A percentile compares a stretch with the other conserved stretches of the same genome.
phyloP scores from a whole-genome alignment of 2,888 invertebrate genomes.

The Liodrosophila aerea region DNA sequence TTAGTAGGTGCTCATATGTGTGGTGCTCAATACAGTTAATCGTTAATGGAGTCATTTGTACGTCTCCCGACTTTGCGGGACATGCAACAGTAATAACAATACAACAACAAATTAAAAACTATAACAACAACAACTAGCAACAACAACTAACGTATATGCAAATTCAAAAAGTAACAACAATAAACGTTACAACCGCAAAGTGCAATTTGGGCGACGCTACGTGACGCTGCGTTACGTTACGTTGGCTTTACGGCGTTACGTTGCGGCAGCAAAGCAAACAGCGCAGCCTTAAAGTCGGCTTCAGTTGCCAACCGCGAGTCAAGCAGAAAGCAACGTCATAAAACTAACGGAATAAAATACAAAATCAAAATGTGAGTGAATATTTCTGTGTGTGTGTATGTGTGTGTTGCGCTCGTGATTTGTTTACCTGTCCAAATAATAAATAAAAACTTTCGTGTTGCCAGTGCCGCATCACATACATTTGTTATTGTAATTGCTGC shows the following conservation, averaged over 20 bases:
- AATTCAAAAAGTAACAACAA: slow-evolving; percentile 21
- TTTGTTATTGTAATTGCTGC: slow-evolving; percentile 41
- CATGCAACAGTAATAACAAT: slow-evolving; percentile 50
- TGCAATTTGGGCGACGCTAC: slow-evolving; percentile 13
- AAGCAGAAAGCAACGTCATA: slow-evolving; percentile 39
- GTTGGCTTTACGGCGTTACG: slow-evolving; percentile 17
- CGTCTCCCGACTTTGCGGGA: slow-evolving; percentile 38
- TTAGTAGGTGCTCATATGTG: slow-evolving; percentile 26
- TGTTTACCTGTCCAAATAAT: slow-evolving; percentile 78
- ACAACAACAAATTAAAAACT: slow-evolving; percentile 27
- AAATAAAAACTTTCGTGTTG: slow-evolving; percentile 76
- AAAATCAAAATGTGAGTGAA: slow-evolving; percentile 55
- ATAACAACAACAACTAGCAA: slow-evolving; percentile 12
- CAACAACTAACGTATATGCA: slow-evolving; percentile 24
- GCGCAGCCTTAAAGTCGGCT: slow-evolving; percentile 73
- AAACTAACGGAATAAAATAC: slow-evolving; percentile 7
- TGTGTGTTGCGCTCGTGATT: slow-evolving; percentile 62
- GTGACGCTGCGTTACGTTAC: slow-evolving; percentile 21
- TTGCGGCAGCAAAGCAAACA: slow-evolving; percentile 28
- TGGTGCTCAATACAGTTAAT: slow-evolving; percentile 45
- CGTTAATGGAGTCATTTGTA: slow-evolving; percentile 47
- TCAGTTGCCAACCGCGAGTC: slow-evolving; percentile 58
- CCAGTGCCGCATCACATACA: slow-evolving; percentile 70
- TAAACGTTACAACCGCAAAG: slow-evolving; percentile 11
- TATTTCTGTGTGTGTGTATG: slow-evolving; percentile 20